Evolutionary conservation across 1,140 invertebrate species (phyloP).

Genomic region (Globodera rostochiensis): DNA sequence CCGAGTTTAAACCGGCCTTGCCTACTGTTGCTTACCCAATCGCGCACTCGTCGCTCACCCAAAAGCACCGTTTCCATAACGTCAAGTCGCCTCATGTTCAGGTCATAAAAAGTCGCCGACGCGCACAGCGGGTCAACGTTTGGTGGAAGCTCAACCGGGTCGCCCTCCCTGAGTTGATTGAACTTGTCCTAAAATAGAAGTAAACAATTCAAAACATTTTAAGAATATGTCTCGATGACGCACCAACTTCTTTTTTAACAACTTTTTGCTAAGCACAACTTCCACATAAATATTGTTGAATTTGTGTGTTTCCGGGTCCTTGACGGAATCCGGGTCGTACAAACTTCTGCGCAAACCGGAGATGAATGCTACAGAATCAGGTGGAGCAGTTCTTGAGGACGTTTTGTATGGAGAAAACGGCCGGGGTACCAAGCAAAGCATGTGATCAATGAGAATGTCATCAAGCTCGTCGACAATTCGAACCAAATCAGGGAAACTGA

Average conservation of each 20-base stretch:
- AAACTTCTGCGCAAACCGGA: constrained; percentile 18
- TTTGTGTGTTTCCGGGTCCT: constrained; percentile 9
- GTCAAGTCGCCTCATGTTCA: constrained; percentile 21
- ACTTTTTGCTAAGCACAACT: constrained; percentile 16
- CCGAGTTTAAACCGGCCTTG: background rate
- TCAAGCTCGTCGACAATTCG: constrained; percentile 23
- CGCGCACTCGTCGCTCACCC: constrained; percentile 15
- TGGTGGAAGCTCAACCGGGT: constrained; percentile 12
- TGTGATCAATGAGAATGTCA: constrained; percentile 22
- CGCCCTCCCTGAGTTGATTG: constrained; percentile 14
- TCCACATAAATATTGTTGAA: constrained; percentile 27
- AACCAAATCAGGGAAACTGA: constrained; percentile 25
- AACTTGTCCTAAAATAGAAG: constrained; percentile 21
- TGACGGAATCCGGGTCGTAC: constrained; percentile 2
- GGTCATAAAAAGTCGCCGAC: constrained; percentile 16
- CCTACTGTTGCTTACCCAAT: constrained; percentile 5
- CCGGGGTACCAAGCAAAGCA: background rate
- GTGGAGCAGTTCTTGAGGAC: background rate
- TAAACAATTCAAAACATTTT: background rate
- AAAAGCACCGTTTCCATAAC: constrained; percentile 12
- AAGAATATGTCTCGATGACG: background rate
- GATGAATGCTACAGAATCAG: constrained; percentile 14
- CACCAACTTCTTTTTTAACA: constrained; percentile 11
- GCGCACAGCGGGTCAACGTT: constrained; percentile 13
- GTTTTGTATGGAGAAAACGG: background rate